These are phyloP conservation scores for Corythornis cristatus DNA, from an alignment of 2,113 vertebrate genomes.

Conservation along the genomic window DNA sequence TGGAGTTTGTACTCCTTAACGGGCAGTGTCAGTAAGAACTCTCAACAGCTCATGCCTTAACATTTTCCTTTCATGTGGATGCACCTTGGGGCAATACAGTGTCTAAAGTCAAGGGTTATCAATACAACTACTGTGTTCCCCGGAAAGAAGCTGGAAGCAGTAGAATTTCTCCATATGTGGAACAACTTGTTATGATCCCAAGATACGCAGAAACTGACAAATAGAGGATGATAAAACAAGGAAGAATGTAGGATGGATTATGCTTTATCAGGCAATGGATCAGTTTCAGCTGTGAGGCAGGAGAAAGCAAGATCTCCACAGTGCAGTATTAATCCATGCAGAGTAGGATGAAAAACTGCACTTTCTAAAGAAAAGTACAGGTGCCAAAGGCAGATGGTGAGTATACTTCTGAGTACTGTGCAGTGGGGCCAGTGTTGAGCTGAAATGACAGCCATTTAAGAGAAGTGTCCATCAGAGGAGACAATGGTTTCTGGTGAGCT, in stretches of 20 bases:
- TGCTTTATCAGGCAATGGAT: neutral
- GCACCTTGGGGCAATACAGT: too few relatives aligned
- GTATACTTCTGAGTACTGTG: neutral
- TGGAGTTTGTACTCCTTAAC: neutral
- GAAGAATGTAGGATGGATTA: neutral
- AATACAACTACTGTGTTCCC: neutral
- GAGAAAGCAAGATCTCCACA: neutral
- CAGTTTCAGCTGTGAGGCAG: neutral
- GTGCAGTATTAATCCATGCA: neutral
- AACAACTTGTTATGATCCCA: neutral
- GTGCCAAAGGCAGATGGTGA: neutral
- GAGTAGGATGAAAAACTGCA: neutral
- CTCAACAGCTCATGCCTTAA: neutral
- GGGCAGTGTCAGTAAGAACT: neutral
- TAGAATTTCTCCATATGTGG: neutral
- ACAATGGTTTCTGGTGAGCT: neutral
- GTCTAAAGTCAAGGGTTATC: neutral
- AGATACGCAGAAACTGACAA: neutral
- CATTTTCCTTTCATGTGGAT: neutral
- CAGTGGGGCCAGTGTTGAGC: neutral
- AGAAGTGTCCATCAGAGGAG: neutral
- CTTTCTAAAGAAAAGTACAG: neutral
- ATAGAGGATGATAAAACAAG: neutral
- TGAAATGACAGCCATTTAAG: neutral
- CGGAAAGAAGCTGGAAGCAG: neutral